Evolutionary conservation across 2,113 vertebrate genomes (phyloP), one percentile per base, ranked within the genome.

Genomic region (Gulo gulo): DNA sequence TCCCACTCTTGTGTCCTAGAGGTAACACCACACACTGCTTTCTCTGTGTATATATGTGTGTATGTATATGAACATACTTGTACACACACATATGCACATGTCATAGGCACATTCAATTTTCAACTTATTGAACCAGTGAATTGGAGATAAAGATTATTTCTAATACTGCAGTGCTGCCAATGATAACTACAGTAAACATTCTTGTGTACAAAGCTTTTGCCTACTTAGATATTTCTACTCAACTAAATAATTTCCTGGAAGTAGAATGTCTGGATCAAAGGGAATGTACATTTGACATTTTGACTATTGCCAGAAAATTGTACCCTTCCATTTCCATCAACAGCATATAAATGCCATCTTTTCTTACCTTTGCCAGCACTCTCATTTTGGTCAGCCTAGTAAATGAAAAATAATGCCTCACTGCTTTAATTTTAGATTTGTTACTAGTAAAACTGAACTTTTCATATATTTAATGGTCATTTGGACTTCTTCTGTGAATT

Each of bases 401-500:
- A 74, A 79, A 34, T 86, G 61, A 83, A 84, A 94, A 95, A 21
- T 61, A 69, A 42, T 42, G 29, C 16, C 24, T 87, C 61, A 73
- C 3, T 52, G 4, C 83, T 92, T 71, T 31, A 71, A 87, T 36
- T 95, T 91, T 81, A 10, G 63, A 73, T 80, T 73, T 59, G 55
- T 79, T 78, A 63, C 71, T 73, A 73, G 65, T 92, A 61, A 96
- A 90, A 65, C 11, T 57, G 21, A 92, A 11, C 15, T 92, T 94
- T 95, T 47, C 52, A 36, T 61, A 21, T 76, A 11, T 69, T 79
- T 91, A 78, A 20, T 42, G 26, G 6, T 47, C 65, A 18, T 82
- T 92, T 96, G 55, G 86, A 73, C 93, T 96, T 89, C 31, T 47
- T 95, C 45, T 85, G 7, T 34, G 36, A 84, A 69, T 82, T 93